phyloP scores from a whole-genome alignment of 2,888 invertebrate genomes.

The Coecobrya sp. region DNA sequence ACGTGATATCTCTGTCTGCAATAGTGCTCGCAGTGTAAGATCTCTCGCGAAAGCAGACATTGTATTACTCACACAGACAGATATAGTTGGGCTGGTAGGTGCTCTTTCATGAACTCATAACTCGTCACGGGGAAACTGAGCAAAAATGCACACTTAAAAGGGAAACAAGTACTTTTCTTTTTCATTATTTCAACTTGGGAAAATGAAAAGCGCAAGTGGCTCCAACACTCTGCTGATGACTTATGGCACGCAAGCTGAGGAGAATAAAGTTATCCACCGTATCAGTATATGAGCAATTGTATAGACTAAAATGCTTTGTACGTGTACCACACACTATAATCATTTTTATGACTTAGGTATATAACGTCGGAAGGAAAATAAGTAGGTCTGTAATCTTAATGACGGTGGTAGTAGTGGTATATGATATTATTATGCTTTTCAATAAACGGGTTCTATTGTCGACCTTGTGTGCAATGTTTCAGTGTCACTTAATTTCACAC shows the following conservation, averaged over 20 bases:
- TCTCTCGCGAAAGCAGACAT: background rate
- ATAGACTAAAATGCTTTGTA: too few species aligned
- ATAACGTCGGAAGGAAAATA: background rate
- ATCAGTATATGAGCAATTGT: too few species aligned
- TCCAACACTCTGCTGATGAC: background rate
- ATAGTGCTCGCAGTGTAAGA: background rate
- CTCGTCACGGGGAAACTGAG: background rate
- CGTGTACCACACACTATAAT: background rate
- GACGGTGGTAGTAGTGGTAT: background rate
- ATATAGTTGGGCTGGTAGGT: background rate
- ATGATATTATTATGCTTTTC: background rate
- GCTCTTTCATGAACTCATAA: background rate
- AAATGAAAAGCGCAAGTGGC: background rate
- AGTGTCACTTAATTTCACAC: constrained; percentile 13
- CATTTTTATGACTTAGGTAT: background rate
- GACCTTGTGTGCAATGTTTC: background rate
- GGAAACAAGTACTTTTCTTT: background rate
- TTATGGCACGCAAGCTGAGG: background rate
- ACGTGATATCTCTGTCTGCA: background rate
- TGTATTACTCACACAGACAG: background rate
- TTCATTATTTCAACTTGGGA: background rate
- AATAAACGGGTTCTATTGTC: background rate
- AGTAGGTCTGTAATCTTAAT: background rate
- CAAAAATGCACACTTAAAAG: background rate
- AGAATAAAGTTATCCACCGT: background rate